phyloP scores from a whole-genome alignment of 2,888 invertebrate species.

The Caenorhabditis sp. region DNA sequence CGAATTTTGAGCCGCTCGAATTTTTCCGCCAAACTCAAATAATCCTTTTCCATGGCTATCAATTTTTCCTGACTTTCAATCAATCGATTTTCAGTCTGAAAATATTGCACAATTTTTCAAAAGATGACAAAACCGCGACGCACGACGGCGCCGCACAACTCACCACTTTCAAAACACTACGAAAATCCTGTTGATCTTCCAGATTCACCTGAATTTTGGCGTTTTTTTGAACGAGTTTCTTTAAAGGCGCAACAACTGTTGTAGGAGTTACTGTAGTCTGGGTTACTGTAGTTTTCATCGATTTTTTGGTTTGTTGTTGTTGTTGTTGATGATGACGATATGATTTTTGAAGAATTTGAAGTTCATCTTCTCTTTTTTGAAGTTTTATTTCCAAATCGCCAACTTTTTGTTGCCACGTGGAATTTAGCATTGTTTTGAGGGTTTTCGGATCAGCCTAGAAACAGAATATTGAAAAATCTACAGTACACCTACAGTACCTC shows the following conservation, averaged over 20 bases:
- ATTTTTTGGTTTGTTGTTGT: background rate
- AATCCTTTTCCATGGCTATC: slow-evolving; percentile 24
- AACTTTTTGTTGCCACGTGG: slow-evolving; percentile 17
- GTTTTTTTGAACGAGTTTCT: background rate
- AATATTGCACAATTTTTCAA: background rate
- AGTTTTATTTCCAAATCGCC: slow-evolving; percentile 11
- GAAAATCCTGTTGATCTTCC: slow-evolving; percentile 17
- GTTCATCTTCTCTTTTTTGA: background rate
- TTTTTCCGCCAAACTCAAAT: slow-evolving; percentile 15
- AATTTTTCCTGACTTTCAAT: slow-evolving; percentile 32
- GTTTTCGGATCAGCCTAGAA: slow-evolving; percentile 19
- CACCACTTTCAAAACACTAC: slow-evolving; percentile 20
- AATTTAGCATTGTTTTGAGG: slow-evolving; percentile 6
- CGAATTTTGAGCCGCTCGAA: slow-evolving; percentile 21
- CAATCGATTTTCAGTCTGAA: slow-evolving; percentile 25
- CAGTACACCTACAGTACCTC: background rate
- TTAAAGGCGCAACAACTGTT: too few relatives aligned
- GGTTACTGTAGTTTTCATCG: background rate
- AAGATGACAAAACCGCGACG: background rate
- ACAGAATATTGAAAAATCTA: background rate
- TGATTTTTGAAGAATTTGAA: background rate
- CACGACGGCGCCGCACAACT: too few relatives aligned
- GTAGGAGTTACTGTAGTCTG: background rate
- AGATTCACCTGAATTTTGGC: background rate
- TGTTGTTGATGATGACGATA: background rate